These are phyloP conservation scores for Acanthaster planci DNA, from an alignment of 35 echinoderm and acorn worm genomes.

Conservation along the genomic window DNA sequence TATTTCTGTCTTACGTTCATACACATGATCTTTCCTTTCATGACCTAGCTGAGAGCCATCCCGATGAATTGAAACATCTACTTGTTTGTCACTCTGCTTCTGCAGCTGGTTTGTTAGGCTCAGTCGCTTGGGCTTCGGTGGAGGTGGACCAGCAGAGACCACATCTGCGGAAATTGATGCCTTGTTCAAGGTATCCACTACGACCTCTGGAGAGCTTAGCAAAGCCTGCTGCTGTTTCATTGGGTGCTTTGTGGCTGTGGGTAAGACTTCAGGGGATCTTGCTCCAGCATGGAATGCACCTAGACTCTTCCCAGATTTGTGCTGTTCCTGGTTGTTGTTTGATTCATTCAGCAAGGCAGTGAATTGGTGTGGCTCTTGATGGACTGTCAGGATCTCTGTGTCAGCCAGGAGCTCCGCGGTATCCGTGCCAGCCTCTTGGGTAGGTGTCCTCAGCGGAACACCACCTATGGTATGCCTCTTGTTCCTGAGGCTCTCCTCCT, in stretches of 20 bases:
- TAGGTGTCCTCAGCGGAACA: neutral
- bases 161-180: neutral
- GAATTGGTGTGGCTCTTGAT: neutral
- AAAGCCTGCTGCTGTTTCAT: neutral
- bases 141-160: neutral
- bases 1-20: slow-evolving; percentile 32
- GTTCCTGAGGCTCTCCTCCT: neutral
- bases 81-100: neutral
- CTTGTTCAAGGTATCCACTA: neutral
- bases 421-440: slow-evolving; percentile 26
- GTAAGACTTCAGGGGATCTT: neutral
- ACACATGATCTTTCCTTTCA: neutral
- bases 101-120: slow-evolving; percentile 25
- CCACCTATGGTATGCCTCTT: slow-evolving; percentile 1
- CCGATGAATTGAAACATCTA: neutral
- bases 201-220: neutral
- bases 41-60: neutral
- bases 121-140: neutral
- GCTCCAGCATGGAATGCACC: neutral
- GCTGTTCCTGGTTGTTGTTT: slow-evolving; percentile 26
- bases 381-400: neutral
- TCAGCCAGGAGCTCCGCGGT: slow-evolving; percentile 18
- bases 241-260: neutral
- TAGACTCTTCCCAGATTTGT: neutral
- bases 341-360: neutral